Evolutionary conservation across 2,797 vertebrate species (phyloP).

Genomic region (Adelosebastes latens): DNA sequence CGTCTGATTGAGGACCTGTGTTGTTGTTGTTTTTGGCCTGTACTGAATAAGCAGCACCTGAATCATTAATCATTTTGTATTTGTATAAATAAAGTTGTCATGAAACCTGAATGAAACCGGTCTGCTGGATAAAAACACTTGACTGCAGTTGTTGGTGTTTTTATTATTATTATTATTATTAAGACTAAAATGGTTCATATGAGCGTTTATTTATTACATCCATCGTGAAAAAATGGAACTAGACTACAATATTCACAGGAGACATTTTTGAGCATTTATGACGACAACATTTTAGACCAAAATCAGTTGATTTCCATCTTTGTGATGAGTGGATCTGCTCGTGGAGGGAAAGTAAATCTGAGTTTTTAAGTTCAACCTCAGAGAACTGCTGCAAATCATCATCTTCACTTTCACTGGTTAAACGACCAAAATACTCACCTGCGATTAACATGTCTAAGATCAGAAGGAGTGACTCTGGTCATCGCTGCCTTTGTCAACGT

Average conservation of each 20-base stretch:
- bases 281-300: neutral
- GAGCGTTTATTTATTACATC: neutral
- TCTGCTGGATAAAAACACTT: neutral
- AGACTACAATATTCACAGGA: neutral
- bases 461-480: too few species aligned
- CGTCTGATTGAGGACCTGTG: neutral
- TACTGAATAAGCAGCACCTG: neutral
- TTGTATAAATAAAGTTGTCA: conserved; percentile 70
- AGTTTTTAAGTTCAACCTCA: too few species aligned
- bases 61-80: conserved; percentile 28
- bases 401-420: too few species aligned
- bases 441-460: too few species aligned
- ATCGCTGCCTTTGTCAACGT: too few species aligned
- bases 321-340: neutral
- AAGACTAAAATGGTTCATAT: neutral
- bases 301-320: neutral
- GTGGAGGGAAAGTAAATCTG: too few species aligned
- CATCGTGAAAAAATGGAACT: neutral
- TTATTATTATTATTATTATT: neutral
- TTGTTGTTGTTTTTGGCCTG: conserved; percentile 3
- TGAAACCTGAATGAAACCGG: conserved; percentile 15
- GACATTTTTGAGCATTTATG: neutral
- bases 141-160: neutral
- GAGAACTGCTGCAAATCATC: too few species aligned
- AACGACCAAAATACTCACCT: too few species aligned